Evolutionary conservation across 2,113 vertebrate genomes (phyloP).

Genomic region (Oostethus manadensis): DNA sequence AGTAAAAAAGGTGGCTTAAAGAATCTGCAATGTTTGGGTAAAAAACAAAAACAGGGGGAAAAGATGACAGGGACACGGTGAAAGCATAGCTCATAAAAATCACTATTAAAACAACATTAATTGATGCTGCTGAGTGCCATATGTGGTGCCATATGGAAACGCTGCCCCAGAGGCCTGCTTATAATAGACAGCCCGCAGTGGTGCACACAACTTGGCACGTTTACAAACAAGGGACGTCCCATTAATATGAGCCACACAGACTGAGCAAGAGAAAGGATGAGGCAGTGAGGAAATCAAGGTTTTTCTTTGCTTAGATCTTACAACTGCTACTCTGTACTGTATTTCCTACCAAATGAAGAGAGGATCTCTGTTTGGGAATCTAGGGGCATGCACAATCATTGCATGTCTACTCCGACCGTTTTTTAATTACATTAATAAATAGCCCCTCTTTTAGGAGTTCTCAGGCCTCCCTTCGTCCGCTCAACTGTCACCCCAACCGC

Average conservation of each 20-base stretch:
- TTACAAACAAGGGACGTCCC: slow-evolving; percentile 77
- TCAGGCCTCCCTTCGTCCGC: slow-evolving; percentile 48
- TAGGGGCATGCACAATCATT: background rate
- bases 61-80: slow-evolving; percentile 33
- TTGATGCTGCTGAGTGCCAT: slow-evolving; percentile 79
- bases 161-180: slow-evolving; percentile 70
- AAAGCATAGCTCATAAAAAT: slow-evolving; percentile 72
- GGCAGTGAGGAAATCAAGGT: slow-evolving; percentile 8
- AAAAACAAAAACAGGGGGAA: background rate
- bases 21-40: slow-evolving; percentile 14
- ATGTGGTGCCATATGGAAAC: slow-evolving; percentile 77
- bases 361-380: background rate
- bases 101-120: slow-evolving; percentile 80
- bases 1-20: slow-evolving; percentile 26
- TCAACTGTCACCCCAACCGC: slow-evolving; percentile 52
- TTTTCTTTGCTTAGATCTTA: slow-evolving; percentile 15
- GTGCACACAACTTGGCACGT: slow-evolving; percentile 75
- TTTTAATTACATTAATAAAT: slow-evolving; percentile 61
- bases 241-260: slow-evolving; percentile 70
- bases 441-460: slow-evolving; percentile 40
- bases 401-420: slow-evolving; percentile 14
- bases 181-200: slow-evolving; percentile 76
- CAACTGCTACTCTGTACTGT: background rate
- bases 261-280: slow-evolving; percentile 38
- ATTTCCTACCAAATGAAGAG: slow-evolving; percentile 1